These are phyloP conservation scores for Elymnias hypermnestra DNA, from an alignment of 1,140 invertebrate genomes.

Conservation along the genomic window DNA sequence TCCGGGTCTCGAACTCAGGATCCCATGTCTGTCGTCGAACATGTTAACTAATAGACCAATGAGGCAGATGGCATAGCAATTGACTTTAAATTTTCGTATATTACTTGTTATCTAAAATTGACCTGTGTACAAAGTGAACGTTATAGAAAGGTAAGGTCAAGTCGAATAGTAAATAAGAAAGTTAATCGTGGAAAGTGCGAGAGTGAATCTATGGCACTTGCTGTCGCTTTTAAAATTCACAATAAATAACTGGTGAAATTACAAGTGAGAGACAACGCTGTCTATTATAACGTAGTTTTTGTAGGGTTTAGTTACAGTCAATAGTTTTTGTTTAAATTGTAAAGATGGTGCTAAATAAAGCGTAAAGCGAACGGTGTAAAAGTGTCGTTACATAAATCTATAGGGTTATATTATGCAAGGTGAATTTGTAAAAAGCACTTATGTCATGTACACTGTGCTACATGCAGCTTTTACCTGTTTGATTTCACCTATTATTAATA, in stretches of 20 bases:
- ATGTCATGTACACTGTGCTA: neutral
- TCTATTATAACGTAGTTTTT: slow-evolving; percentile 3
- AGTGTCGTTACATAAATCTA: neutral
- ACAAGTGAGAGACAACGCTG: slow-evolving; percentile 6
- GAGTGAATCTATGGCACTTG: slow-evolving; percentile 43
- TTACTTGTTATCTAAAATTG: slow-evolving; percentile 28
- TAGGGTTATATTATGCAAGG: neutral
- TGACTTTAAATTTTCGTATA: slow-evolving; percentile 3
- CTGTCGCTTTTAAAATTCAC: slow-evolving; percentile 30
- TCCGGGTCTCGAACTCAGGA: too few species aligned
- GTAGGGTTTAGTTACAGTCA: slow-evolving; percentile 3
- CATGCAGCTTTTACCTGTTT: neutral
- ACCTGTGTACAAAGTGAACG: slow-evolving; percentile 49
- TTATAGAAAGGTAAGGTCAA: slow-evolving; percentile 66
- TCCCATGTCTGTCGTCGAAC: too few species aligned
- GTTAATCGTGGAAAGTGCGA: slow-evolving; percentile 69
- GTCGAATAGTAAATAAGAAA: slow-evolving; percentile 68
- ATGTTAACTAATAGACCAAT: too few species aligned
- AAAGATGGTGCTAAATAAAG: neutral
- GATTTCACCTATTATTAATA: neutral
- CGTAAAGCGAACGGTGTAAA: slow-evolving; percentile 1
- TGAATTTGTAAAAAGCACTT: neutral
- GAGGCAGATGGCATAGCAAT: too few species aligned
- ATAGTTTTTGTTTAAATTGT: slow-evolving; percentile 1
- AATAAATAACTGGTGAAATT: slow-evolving; percentile 11